Conservation (phyloP, 2,113 vertebrate genomes). For the Mola mola region DNA sequence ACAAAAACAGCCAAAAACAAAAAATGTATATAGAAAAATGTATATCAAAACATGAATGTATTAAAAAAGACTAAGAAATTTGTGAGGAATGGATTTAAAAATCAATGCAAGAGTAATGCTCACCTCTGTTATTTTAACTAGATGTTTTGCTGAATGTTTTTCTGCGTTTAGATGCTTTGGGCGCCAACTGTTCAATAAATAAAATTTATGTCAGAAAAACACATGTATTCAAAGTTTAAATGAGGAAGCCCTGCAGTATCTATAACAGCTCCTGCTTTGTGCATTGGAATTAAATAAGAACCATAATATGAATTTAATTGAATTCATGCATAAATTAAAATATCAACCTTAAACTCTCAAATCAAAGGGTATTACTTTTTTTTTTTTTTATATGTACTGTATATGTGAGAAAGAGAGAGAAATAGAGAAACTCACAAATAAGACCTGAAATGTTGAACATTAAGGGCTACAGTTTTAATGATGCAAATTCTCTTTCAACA, state of each 20-base stretch:
- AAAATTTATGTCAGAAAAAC: too few species aligned
- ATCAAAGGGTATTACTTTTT: constrained; percentile 33
- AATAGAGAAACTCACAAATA: background rate
- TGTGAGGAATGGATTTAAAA: constrained; percentile 37
- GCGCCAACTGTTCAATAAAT: too few species aligned
- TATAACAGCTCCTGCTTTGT: background rate
- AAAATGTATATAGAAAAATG: too few species aligned
- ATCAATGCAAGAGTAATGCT: constrained; percentile 39
- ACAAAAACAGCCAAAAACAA: constrained; percentile 17
- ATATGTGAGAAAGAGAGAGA: background rate
- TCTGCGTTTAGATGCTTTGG: too few species aligned
- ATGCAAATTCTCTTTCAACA: background rate
- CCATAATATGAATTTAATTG: constrained; percentile 36
- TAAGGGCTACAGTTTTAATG: too few species aligned
- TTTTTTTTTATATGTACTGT: too few species aligned
- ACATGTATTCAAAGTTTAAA: constrained; percentile 10
- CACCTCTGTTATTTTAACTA: constrained; percentile 25
- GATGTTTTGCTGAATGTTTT: too few species aligned
- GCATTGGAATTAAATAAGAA: constrained; percentile 10
- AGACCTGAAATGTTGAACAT: constrained; percentile 2
- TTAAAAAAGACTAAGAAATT: constrained; percentile 51
- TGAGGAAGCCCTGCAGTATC: background rate
- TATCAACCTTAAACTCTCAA: constrained; percentile 37
- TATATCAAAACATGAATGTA: constrained; percentile 26
- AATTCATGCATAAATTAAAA: constrained; percentile 41